Evolutionary conservation across 2,797 vertebrate genomes (phyloP).

Genomic region (Tachyglossus aculeatus): DNA sequence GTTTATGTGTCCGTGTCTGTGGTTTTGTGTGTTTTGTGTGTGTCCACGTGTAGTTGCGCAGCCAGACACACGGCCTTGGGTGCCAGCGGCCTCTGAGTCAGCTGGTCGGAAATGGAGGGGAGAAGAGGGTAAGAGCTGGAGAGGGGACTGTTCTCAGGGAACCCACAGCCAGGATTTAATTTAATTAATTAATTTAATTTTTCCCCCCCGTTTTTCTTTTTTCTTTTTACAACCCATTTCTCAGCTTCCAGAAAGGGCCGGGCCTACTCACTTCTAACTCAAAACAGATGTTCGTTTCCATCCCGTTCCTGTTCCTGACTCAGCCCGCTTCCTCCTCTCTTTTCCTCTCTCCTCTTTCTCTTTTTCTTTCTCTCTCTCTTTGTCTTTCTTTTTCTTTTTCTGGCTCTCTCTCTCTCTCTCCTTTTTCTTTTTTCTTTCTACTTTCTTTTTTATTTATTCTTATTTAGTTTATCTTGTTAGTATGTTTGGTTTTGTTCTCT

Average conservation of each 20-base stretch:
- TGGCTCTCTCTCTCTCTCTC: no score
- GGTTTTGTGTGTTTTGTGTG: no score
- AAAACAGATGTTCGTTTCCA: not conserved
- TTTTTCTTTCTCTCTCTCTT: no score
- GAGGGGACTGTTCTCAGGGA: slow-evolving; percentile 38
- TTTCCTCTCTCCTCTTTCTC: no score
- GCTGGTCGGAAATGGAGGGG: slow-evolving; percentile 56
- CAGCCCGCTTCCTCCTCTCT: no score
- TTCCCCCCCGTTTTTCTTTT: no score
- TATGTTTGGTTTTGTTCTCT: no score
- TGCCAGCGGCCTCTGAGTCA: slow-evolving; percentile 67
- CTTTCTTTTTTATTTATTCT: not conserved
- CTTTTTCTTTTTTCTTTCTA: no score
- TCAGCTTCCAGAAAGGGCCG: slow-evolving; percentile 63
- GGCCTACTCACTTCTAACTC: slow-evolving; percentile 14
- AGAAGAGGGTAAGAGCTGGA: slow-evolving; percentile 28
- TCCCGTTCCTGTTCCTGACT: slow-evolving; percentile 64
- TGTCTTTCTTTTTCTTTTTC: no score
- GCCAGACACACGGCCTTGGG: slow-evolving; percentile 13
- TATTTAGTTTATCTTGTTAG: no score
- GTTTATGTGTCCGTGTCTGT: not conserved
- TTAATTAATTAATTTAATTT: no score
- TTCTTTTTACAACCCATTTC: slow-evolving; percentile 53
- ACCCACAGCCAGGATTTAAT: slow-evolving; percentile 17
- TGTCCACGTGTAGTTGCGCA: no score